These are phyloP conservation scores for Thecocarcelia acutangulata DNA, from an alignment of 2,888 invertebrate genomes.

Conservation along the genomic window DNA sequence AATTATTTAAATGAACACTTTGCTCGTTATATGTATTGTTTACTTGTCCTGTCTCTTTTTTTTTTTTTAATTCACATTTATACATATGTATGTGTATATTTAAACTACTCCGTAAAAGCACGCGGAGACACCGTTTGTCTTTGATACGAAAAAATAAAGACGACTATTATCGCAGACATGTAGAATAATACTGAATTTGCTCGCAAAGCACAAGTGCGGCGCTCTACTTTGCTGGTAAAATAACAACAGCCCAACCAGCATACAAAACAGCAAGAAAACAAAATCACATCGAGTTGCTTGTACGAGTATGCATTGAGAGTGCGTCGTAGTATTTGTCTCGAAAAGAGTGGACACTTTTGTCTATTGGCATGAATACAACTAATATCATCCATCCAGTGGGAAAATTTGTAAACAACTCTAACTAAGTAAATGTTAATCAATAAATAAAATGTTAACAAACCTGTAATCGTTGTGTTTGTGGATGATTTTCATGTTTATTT, in stretches of 20 bases:
- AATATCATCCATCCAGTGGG: slow-evolving; percentile 11
- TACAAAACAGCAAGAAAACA: slow-evolving; percentile 34
- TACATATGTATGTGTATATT: slow-evolving; percentile 1
- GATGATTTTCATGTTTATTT: not conserved
- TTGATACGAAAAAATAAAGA: slow-evolving; percentile 50
- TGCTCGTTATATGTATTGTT: slow-evolving; percentile 29
- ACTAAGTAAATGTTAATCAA: slow-evolving; percentile 40
- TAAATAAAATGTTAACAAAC: slow-evolving; percentile 24
- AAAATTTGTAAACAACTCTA: slow-evolving; percentile 26
- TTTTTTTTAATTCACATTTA: slow-evolving; percentile 7
- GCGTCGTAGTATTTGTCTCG: slow-evolving; percentile 55
- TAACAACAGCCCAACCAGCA: slow-evolving; percentile 24
- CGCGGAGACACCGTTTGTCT: slow-evolving; percentile 45
- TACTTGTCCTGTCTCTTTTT: slow-evolving; percentile 32
- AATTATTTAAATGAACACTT: slow-evolving; percentile 28
- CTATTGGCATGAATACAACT: slow-evolving; percentile 16
- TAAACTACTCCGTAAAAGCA: slow-evolving; percentile 53
- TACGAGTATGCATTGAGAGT: slow-evolving; percentile 48
- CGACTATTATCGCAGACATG: slow-evolving; percentile 70
- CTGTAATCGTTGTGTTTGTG: not conserved
- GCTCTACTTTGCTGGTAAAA: slow-evolving; percentile 56
- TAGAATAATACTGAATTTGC: slow-evolving; percentile 70
- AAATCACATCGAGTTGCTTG: slow-evolving; percentile 49
- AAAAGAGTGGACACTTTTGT: slow-evolving; percentile 47
- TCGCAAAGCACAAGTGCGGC: slow-evolving; percentile 67